These are phyloP conservation scores for Pavo muticus DNA, from an alignment of 2,113 vertebrate genomes.

Conservation along the genomic window DNA sequence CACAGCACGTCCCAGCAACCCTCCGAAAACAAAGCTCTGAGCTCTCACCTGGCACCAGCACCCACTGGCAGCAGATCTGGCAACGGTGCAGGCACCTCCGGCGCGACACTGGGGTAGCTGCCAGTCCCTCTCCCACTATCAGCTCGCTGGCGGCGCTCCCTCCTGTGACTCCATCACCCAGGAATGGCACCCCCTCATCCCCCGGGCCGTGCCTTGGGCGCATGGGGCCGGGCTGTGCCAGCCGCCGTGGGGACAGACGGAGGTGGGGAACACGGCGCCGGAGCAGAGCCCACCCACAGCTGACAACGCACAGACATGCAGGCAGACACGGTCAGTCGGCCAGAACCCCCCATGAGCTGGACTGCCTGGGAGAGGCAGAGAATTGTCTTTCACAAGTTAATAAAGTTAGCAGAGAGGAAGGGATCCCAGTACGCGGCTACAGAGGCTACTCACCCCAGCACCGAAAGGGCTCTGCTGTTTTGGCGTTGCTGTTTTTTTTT, in stretches of 20 bases:
- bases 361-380: background rate
- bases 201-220: background rate
- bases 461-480: background rate
- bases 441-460: slow-evolving; percentile 1
- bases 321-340: background rate
- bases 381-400: background rate
- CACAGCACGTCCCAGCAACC: fast-evolving
- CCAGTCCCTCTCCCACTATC: slow-evolving; percentile 35
- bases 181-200: slow-evolving; percentile 68
- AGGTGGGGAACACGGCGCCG: slow-evolving; percentile 46
- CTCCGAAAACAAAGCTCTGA: background rate
- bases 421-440: background rate
- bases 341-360: background rate
- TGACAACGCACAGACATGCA: background rate
- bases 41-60: slow-evolving; percentile 57
- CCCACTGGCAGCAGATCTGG: slow-evolving; percentile 30
- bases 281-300: slow-evolving; percentile 75
- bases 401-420: background rate
- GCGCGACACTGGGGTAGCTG: slow-evolving; percentile 22
- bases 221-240: slow-evolving; percentile 63
- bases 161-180: slow-evolving; percentile 73
- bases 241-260: slow-evolving; percentile 68
- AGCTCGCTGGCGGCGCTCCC: slow-evolving; percentile 60
- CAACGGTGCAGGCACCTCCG: background rate
- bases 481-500: background rate